These are phyloP conservation scores for Parazoanthus darwini DNA, from an alignment of 92 coral and sea anemone species.

Conservation along the genomic window DNA sequence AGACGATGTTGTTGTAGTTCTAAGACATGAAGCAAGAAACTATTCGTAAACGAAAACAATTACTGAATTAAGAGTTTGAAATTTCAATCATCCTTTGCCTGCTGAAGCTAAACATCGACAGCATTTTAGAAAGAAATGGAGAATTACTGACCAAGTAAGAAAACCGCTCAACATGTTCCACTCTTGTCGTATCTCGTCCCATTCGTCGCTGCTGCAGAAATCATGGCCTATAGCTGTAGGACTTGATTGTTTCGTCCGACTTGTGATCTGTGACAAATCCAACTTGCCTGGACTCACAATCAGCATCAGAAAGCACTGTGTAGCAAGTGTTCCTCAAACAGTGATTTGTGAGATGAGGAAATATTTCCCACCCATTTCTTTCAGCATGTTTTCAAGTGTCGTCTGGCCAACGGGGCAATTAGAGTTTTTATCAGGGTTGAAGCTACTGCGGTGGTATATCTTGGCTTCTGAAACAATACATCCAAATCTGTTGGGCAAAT, in stretches of 20 bases:
- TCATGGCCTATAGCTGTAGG: constrained; percentile 56
- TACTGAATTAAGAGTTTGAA: too few relatives aligned
- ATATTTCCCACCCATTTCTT: constrained; percentile 31
- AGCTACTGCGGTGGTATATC: neutral
- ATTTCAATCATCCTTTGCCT: too few relatives aligned
- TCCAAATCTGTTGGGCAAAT: neutral
- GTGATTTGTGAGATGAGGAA: constrained; percentile 58
- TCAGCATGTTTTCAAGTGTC: neutral
- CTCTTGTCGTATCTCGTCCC: too few relatives aligned
- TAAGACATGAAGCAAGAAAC: too few relatives aligned
- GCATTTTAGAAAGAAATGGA: too few relatives aligned
- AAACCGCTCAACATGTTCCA: too few relatives aligned
- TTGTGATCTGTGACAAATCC: constrained; percentile 56
- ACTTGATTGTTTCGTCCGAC: constrained; percentile 32
- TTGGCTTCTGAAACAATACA: too few relatives aligned
- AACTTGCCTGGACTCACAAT: constrained; percentile 54
- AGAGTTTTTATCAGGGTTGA: constrained; percentile 13
- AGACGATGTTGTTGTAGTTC: too few relatives aligned
- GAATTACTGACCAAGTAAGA: too few relatives aligned
- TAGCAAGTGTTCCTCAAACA: constrained; percentile 51
- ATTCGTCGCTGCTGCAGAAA: constrained; percentile 7
- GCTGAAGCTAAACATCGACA: too few relatives aligned
- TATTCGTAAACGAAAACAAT: too few relatives aligned
- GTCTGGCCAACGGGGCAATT: too few relatives aligned
- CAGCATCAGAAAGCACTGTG: constrained; percentile 42